Conservation (phyloP, 1,140 invertebrate species). For the Lepidurus couesii region DNA sequence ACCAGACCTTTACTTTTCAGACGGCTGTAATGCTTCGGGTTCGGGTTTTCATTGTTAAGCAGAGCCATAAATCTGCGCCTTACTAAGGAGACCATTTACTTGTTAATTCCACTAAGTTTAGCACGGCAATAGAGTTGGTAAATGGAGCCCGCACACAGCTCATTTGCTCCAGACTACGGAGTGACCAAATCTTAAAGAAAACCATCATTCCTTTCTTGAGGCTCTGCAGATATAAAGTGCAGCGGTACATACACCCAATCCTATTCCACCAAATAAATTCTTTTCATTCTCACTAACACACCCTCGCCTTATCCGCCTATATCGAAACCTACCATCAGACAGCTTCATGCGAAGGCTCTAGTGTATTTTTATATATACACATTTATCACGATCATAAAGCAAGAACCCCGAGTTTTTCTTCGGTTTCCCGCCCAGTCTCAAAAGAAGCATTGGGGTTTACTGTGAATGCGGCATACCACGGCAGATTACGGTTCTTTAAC, state of each 20-base stretch:
- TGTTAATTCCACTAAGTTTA: slow-evolving; percentile 2
- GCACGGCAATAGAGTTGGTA: not conserved
- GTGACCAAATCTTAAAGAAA: not conserved
- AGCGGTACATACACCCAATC: too few relatives aligned
- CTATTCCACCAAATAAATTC: too few relatives aligned
- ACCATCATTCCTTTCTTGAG: too few relatives aligned
- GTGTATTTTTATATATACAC: too few relatives aligned
- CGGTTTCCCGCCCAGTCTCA: not conserved
- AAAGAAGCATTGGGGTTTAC: not conserved
- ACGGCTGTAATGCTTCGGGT: not conserved
- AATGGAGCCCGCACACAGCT: not conserved
- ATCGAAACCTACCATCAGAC: too few relatives aligned
- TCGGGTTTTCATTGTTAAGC: not conserved
- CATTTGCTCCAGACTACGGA: not conserved
- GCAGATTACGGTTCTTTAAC: slow-evolving; percentile 2
- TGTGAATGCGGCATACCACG: not conserved
- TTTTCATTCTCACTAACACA: too few relatives aligned
- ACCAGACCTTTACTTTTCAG: not conserved
- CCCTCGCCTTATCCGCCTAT: too few relatives aligned
- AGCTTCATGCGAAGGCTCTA: too few relatives aligned
- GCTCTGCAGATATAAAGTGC: too few relatives aligned
- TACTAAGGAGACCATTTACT: not conserved
- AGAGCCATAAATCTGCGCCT: not conserved
- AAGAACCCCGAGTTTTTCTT: not conserved
- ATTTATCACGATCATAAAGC: too few relatives aligned